Evolutionary conservation across 2,113 vertebrate genomes (phyloP), one percentile per base, ranked within the genome.

Genomic region (Piprites chloris): DNA sequence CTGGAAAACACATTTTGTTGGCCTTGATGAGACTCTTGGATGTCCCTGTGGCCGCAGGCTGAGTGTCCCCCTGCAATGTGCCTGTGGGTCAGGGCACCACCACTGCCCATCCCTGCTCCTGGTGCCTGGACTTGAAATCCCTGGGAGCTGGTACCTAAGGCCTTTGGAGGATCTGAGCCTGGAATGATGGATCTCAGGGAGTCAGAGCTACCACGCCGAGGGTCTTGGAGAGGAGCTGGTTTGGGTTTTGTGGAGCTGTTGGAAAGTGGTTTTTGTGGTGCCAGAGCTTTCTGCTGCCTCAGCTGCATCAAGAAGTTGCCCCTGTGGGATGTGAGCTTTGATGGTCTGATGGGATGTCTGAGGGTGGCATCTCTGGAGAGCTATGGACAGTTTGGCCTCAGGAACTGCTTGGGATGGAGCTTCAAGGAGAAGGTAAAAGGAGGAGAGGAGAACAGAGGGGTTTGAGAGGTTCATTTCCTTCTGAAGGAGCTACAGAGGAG

Each of bases 121-220:
- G 56, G 8, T 33, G 68, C 62, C 56, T 37, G 77, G 39, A 12
- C 35, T 47, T 46, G 12, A 28, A 71, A 21, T 26, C 19, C 5
- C 30, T 9, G 26, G 26, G 63, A 76, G 22, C 3, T 63, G 62
- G 37, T 42, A 4, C 44, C 11, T 11, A 19, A 74, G 27, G 6
- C 20, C 24, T 13, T 22, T n/a, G 18, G 33, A 88, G 83, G 16
- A 73, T 13, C 80, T 47, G 80, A 67, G 50, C 46, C 18, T 3
- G 47, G 27, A 75, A 2, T 20, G 74, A 72, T 52, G 67, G 30
- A 49, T 56, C 26, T 55, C 49, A 6, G 33, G 17, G n/a, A 81
- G 2, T 17, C 61, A 52, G 46, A 76, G 65, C 50, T 44, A 44
- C 28, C 27, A 10, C 0, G 0, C 11, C 0, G 0, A 73, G 33